Evolutionary conservation across 2,113 vertebrate genomes (phyloP).

Genomic region (Nycticryphes semicollaris): DNA sequence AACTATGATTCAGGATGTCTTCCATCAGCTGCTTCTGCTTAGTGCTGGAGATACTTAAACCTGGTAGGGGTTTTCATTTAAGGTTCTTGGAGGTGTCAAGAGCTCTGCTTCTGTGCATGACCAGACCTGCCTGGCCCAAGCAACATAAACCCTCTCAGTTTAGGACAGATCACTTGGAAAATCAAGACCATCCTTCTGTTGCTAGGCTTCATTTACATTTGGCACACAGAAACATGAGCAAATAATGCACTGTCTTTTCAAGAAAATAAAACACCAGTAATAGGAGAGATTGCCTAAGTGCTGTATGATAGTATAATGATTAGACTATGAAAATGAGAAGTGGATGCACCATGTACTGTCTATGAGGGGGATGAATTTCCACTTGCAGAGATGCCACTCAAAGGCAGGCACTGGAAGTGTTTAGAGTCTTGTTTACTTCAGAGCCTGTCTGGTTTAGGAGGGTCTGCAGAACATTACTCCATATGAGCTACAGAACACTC

Average conservation of each 20-base stretch:
- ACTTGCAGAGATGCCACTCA: background rate
- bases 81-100: background rate
- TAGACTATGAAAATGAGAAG: background rate
- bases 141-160: background rate
- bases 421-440: background rate
- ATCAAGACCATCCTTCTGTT: background rate
- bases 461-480: background rate
- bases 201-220: background rate
- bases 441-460: background rate
- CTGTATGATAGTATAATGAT: background rate
- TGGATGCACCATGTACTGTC: background rate
- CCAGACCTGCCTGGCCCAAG: background rate
- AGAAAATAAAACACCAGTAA: background rate
- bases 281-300: background rate
- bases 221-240: background rate
- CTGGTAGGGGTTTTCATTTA: background rate
- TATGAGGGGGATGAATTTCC: rapidly evolving
- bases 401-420: rapidly evolving
- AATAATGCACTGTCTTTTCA: background rate
- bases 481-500: background rate
- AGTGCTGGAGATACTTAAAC: background rate
- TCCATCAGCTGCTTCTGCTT: background rate
- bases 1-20: background rate
- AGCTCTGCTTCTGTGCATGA: background rate
- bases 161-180: background rate